These are phyloP conservation scores for Colletes collaris DNA, from an alignment of 2,888 invertebrate species.

Conservation along the genomic window DNA sequence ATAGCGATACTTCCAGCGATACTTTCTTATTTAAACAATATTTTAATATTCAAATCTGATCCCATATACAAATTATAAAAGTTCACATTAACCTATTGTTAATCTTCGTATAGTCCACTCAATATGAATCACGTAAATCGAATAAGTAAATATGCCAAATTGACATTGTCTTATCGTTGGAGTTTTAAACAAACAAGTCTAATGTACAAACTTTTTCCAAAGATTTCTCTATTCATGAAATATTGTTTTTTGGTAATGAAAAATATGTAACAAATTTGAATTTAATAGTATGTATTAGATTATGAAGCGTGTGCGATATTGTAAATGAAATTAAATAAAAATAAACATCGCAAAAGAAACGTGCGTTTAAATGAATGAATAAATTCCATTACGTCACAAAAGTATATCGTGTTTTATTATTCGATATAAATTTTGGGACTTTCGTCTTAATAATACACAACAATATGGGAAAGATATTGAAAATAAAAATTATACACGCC, in stretches of 20 bases:
- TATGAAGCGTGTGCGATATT: neutral
- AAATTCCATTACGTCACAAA: constrained; percentile 5
- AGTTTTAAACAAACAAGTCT: constrained; percentile 22
- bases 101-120: constrained; percentile 11
- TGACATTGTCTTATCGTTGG: constrained; percentile 27
- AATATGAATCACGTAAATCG: neutral
- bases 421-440: neutral
- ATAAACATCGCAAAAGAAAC: neutral
- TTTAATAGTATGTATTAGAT: neutral
- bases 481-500: constrained; percentile 32
- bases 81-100: neutral
- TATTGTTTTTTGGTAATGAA: neutral
- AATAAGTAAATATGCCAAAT: constrained; percentile 17
- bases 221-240: constrained; percentile 1
- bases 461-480: constrained; percentile 18
- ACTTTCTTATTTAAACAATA: no score
- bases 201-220: neutral
- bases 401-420: neutral
- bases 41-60: no score
- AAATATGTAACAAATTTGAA: neutral
- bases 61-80: no score
- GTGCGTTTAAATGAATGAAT: neutral
- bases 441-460: constrained; percentile 5
- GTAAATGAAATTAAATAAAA: neutral
- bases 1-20: no score